Percentiles rank a stretch among this genome's conserved stretches.
These are phyloP conservation scores for Drosophila pallidifrons DNA, from an alignment of 1,140 invertebrate genomes.

Conservation along the genomic window DNA sequence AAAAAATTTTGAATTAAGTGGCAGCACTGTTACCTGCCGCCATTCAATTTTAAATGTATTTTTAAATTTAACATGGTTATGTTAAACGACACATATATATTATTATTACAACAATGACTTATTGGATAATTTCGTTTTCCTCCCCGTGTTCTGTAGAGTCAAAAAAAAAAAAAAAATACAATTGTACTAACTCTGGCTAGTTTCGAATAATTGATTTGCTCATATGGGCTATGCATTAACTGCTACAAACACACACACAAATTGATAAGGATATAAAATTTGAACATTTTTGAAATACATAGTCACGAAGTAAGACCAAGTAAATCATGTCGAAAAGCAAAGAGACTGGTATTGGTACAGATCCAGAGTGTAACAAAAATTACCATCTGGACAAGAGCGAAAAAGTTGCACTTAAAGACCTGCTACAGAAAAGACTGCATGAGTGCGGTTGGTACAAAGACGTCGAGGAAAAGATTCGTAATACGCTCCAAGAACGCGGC, in stretches of 20 bases:
- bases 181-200: too few species aligned
- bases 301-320: neutral
- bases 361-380: neutral
- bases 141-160: too few species aligned
- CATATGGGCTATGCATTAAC: neutral
- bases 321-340: constrained; percentile 25
- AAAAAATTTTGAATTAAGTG: neutral
- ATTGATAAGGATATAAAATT: neutral
- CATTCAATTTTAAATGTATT: neutral
- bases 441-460: constrained; percentile 96
- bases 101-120: too few species aligned
- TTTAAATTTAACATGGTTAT: neutral
- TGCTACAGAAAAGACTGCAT: constrained; percentile 91
- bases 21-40: neutral
- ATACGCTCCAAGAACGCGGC: constrained; percentile 91
- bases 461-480: constrained; percentile 92
- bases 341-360: constrained; percentile 37
- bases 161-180: too few species aligned
- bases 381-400: neutral
- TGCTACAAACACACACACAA: neutral
- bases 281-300: neutral
- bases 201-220: neutral
- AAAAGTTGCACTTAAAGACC: constrained; percentile 88
- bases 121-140: too few species aligned
- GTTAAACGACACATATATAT: too few species aligned